Evolutionary conservation across 2,113 vertebrate species (phyloP).

Genomic region (Micronisus gabar): DNA sequence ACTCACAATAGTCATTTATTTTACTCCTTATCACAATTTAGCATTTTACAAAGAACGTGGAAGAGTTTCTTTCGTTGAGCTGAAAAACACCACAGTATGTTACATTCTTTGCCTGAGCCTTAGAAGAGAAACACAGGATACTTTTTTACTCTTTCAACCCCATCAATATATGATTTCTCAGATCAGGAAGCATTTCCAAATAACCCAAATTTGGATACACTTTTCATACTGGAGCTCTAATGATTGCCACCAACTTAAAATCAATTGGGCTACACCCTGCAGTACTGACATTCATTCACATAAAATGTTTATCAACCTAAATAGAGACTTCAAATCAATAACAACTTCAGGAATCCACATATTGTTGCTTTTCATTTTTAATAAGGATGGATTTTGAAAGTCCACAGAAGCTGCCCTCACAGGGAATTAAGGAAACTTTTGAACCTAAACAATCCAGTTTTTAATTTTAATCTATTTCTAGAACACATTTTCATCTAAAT

Average conservation of each 20-base stretch:
- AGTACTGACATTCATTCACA: not conserved
- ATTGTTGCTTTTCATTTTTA: not conserved
- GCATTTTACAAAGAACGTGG: not conserved
- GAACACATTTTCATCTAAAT: not conserved
- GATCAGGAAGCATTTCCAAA: not conserved
- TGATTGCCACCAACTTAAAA: not conserved
- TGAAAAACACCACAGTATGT: not conserved
- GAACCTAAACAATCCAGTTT: not conserved
- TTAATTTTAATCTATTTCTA: not conserved
- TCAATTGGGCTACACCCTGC: not conserved
- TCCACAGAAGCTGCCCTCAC: not conserved
- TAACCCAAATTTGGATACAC: not conserved
- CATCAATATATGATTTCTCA: not conserved
- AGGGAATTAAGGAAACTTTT: not conserved
- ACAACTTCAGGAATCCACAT: not conserved
- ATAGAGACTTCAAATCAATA: not conserved
- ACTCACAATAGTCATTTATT: not conserved
- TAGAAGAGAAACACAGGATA: not conserved
- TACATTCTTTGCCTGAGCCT: not conserved
- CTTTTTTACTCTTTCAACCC: not conserved
- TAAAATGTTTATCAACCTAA: not conserved
- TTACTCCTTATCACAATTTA: not conserved
- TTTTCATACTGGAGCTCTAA: not conserved
- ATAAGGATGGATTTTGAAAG: not conserved
- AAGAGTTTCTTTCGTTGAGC: not conserved